Conservation (phyloP, 2,113 vertebrate genomes). For the Gambusia affinis region DNA sequence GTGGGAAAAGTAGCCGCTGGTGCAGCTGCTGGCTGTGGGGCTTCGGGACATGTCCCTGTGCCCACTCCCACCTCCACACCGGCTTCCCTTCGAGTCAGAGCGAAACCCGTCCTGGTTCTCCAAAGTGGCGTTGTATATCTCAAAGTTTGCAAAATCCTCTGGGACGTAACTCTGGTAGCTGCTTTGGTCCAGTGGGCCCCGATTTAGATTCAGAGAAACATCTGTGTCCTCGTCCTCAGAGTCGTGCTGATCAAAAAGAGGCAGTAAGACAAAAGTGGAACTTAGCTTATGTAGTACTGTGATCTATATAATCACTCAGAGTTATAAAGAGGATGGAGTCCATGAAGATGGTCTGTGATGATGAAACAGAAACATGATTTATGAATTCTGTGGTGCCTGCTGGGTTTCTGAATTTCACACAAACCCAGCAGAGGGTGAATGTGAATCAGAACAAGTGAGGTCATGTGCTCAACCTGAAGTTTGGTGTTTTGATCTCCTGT, state of each 20-base stretch:
- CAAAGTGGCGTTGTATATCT: conserved; percentile 93
- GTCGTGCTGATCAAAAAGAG: conserved; percentile 81
- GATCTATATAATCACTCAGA: background rate
- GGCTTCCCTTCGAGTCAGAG: conserved; percentile 77
- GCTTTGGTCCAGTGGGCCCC: conserved; percentile 70
- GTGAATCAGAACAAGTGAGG: background rate
- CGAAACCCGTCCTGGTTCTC: conserved; percentile 84
- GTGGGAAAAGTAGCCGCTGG: conserved; percentile 97
- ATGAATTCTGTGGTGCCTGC: conserved; percentile 2
- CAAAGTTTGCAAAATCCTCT: conserved; percentile 97
- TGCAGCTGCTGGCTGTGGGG: conserved; percentile 95
- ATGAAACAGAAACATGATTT: conserved; percentile 22
- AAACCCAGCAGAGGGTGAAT: background rate
- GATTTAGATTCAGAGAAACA: conserved; percentile 67
- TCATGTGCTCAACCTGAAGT: background rate
- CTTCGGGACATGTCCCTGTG: conserved; percentile 91
- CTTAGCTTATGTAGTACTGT: background rate
- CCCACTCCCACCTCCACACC: conserved; percentile 73
- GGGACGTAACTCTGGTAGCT: conserved; percentile 86
- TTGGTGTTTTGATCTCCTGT: background rate
- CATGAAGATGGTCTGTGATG: conserved; percentile 35
- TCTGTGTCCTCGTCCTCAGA: conserved; percentile 91
- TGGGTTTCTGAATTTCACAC: background rate
- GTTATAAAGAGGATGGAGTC: conserved; percentile 15
- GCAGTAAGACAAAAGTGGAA: conserved; percentile 32